Evolutionary conservation across 2,888 invertebrate species (phyloP).

Genomic region (Xylophagus ater): DNA sequence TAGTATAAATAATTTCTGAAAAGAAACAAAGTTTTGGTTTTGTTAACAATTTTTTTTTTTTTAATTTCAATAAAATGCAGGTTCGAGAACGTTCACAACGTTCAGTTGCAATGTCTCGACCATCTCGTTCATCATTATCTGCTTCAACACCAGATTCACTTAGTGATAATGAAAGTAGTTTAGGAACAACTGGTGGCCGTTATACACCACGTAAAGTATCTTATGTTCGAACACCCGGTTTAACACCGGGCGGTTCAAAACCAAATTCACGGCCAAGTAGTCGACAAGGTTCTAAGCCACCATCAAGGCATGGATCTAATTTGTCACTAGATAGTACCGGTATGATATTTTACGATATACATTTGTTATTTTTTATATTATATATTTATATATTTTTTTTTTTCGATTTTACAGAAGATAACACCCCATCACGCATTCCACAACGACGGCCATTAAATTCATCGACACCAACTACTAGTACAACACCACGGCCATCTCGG

Average conservation of each 20-base stretch:
- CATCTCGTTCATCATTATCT: slow-evolving; percentile 66
- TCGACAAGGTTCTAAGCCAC: slow-evolving; percentile 80
- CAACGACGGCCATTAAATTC: slow-evolving; percentile 53
- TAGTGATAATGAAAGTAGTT: slow-evolving; percentile 74
- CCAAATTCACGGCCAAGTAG: slow-evolving; percentile 79
- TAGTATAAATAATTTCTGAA: too few relatives aligned
- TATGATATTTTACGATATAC: slow-evolving; percentile 27
- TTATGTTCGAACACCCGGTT: slow-evolving; percentile 44
- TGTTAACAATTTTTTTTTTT: slow-evolving; percentile 9
- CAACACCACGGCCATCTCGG: slow-evolving; percentile 44
- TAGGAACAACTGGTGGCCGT: slow-evolving; percentile 54
- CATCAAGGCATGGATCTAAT: slow-evolving; percentile 87
- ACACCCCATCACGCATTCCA: slow-evolving; percentile 74
- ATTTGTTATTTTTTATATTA: slow-evolving; percentile 8
- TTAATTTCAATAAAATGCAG: slow-evolving; percentile 40
- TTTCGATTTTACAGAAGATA: slow-evolving; percentile 45
- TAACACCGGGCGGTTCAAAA: slow-evolving; percentile 70
- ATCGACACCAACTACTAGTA: slow-evolving; percentile 45
- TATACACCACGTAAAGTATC: slow-evolving; percentile 57
- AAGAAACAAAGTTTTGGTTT: too few relatives aligned
- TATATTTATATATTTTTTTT: slow-evolving; percentile 9
- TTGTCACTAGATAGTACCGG: slow-evolving; percentile 82
- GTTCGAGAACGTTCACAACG: slow-evolving; percentile 85
- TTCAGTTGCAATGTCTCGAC: slow-evolving; percentile 81
- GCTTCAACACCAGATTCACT: slow-evolving; percentile 83